Evolutionary conservation across 2,888 invertebrate species (phyloP).

Genomic region (Autographa gamma): DNA sequence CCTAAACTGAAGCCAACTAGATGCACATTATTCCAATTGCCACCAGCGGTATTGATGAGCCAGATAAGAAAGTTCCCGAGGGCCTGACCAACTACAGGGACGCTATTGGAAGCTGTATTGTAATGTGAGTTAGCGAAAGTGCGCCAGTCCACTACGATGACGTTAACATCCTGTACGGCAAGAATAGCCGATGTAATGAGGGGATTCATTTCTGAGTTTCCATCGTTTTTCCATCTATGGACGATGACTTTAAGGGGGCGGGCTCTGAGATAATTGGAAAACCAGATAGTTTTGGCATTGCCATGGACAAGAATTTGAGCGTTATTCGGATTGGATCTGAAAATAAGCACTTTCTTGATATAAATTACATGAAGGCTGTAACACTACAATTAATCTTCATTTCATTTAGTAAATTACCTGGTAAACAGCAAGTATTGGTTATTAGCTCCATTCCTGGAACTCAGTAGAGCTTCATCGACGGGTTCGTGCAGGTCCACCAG

Average conservation of each 20-base stretch:
- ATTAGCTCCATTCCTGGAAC: constrained; percentile 67
- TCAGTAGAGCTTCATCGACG: constrained; percentile 53
- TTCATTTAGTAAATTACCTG: constrained; percentile 51
- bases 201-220: constrained; percentile 69
- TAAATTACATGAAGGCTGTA: neutral
- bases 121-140: constrained; percentile 65
- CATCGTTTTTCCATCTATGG: constrained; percentile 78
- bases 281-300: constrained; percentile 65
- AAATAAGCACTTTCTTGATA: constrained; percentile 25
- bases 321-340: constrained; percentile 67
- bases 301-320: constrained; percentile 66
- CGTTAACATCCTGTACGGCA: constrained; percentile 69
- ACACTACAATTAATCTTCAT: neutral
- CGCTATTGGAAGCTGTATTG: constrained; percentile 63
- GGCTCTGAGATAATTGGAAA: constrained; percentile 67
- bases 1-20: constrained; percentile 82
- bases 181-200: constrained; percentile 72
- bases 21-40: constrained; percentile 77
- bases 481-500: constrained; percentile 71
- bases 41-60: constrained; percentile 74
- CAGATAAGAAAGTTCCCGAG: constrained; percentile 76
- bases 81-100: constrained; percentile 70
- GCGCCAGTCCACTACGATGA: constrained; percentile 78
- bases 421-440: constrained; percentile 76
- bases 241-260: constrained; percentile 72